Base-by-base conservation (phyloP, 1,140 invertebrate genomes). In the Meloidogyne chitwoodi region DNA sequence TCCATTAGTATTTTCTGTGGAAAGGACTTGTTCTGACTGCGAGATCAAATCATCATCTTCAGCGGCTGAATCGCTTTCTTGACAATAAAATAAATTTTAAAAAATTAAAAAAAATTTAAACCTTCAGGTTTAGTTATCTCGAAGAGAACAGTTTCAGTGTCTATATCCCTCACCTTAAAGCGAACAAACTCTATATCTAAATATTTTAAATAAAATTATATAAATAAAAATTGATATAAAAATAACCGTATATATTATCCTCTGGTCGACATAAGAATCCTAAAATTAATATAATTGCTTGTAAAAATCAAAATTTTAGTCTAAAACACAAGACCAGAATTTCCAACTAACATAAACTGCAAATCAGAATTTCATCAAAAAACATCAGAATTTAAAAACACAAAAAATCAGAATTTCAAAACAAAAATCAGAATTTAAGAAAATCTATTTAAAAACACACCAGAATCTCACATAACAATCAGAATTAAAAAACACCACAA, bases 161-260 rank as follows among this genome's bases (percentile, higher is more conserved):
- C 95, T 86, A 98, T 90, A 88, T 99, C 95, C 74, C 96, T 90
- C 78, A 99, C 94, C 90, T 96, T 96, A 88, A 98, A 99, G 79
- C 93, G 91, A 34, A 94, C 96, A 88, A 99, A 99, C 88, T 98
- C 95, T 86, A 99, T 98, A 82, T 96, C 70, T 73, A 62, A 56
- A 73, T 1, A 26, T 5, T 16, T 14, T 5, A 31, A n/a, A 10
- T 61, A n/a, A 1, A 34, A 63, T 16, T 63, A 5, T 27, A 0
- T 8, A 72, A n/a, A 12, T 41, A 29, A 1, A 73, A 26, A 19
- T 26, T 22, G 12, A 22, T 71, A 16, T 24, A 22, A 34, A 34
- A 38, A 12, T 4, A 8, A 73, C 70, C 93, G 89, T 94, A 98
- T 71, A 96, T 90, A 89, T 98, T 99, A 27, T 93, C 95, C 84